Base-by-base conservation (phyloP, 2,113 vertebrate species). In the Plecotus auritus region DNA sequence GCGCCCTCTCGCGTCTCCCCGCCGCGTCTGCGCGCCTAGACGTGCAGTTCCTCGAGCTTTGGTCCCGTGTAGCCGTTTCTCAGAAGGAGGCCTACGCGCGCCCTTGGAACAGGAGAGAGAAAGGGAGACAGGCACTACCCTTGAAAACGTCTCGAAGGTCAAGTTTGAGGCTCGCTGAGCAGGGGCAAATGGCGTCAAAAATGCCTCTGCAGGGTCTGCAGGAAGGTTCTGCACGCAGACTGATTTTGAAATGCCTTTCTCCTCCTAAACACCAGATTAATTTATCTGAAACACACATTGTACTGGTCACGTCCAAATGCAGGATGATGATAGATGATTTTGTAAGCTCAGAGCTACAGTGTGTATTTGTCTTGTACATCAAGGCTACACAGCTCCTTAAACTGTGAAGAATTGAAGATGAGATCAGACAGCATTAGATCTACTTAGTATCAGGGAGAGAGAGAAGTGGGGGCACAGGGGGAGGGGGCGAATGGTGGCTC, bases 111-210 rank as follows among this genome's bases (percentile, higher is more conserved):
- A 1, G n/a, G 73, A 17, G 5, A 64, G 49, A 84, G 47, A 74
- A 42, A 67, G 94, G 26, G 28, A 73, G 59, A 47, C 49, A 61
- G 93, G 22, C 64, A 54, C 69, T 88, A 47, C 85, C 94, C 96
- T 95, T 94, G 87, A 95, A 94, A 91, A 54, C 83, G 85, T 51
- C 28, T 40, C 26, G 77, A 97, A 98, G 97, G 97, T 97, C 98
- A 97, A 96, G 89, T 93, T 85, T 85, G 93, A 87, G 91, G 80
- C 89, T 87, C 91, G 85, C 87, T 7, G 70, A 73, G 89, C 86
- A 5, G 37, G 10, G 70, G 76, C 40, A 37, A 26, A 42, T 26
- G 56, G 66, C 90, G n/a, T 85, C 49, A 66, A 74, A 66, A 72
- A 84, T 30, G 93, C n/a, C 22, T 70, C 84, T 73, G 59, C 86